phyloP scores from a whole-genome alignment of 2,113 vertebrate genomes.

The Notarius lentiginosus region DNA sequence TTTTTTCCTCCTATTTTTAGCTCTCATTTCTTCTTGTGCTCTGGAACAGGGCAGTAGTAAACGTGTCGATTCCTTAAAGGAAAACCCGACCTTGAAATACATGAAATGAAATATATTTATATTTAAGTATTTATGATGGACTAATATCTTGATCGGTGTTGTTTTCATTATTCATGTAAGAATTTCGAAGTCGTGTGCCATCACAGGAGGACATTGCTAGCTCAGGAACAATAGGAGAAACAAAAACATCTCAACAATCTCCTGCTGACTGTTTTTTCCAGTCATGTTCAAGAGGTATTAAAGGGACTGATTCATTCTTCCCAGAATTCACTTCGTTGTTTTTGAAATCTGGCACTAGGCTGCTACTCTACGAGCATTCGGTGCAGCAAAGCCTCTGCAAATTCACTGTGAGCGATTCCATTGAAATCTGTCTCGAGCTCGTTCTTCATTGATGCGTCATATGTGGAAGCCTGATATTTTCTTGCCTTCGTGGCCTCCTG shows the following conservation, averaged over 20 bases:
- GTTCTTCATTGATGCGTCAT: no score
- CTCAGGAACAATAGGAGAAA: neutral
- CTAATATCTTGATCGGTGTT: neutral
- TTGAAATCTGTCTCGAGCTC: no score
- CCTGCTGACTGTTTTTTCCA: neutral
- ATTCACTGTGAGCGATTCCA: no score
- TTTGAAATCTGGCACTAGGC: no score
- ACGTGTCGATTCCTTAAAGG: neutral
- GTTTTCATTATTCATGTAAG: neutral
- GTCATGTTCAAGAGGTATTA: neutral
- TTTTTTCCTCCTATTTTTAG: slow-evolving; percentile 23
- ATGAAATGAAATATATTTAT: neutral
- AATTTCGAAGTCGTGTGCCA: neutral
- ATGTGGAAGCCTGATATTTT: no score
- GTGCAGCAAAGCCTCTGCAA: no score
- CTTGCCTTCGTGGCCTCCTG: no score
- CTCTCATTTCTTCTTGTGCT: neutral
- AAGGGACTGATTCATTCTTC: no score
- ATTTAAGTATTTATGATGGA: neutral
- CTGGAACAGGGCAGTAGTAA: neutral
- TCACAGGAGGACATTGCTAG: no score
- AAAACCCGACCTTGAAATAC: neutral
- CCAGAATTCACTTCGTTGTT: no score
- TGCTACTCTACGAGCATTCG: no score
- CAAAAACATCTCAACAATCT: neutral